phyloP scores from a whole-genome alignment of 2,888 invertebrate species.

The Brachylomia viminalis region DNA sequence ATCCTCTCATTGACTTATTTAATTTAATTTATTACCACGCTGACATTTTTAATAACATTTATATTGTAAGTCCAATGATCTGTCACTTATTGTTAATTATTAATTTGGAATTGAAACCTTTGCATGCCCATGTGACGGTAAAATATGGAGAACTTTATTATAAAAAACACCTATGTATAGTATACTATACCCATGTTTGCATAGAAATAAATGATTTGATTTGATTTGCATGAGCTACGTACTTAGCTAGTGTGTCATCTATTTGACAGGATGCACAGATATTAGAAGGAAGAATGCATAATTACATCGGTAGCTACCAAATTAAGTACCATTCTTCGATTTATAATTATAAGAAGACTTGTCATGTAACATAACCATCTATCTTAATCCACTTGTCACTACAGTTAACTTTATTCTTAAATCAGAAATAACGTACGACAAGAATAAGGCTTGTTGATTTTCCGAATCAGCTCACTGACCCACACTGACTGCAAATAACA shows the following conservation, averaged over 20 bases:
- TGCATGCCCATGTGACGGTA: no score
- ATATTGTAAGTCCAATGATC: no score
- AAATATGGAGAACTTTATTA: no score
- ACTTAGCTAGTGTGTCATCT: slow-evolving; percentile 9
- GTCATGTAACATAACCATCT: not conserved
- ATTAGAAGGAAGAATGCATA: not conserved
- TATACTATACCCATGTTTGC: no score
- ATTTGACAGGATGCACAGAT: not conserved
- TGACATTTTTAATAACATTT: no score
- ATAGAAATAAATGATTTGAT: no score
- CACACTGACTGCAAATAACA: not conserved
- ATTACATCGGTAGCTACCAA: not conserved
- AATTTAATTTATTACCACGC: no score
- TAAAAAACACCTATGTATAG: no score
- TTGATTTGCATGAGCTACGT: slow-evolving; percentile 23
- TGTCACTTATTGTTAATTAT: no score
- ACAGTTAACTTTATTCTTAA: not conserved
- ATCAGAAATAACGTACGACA: not conserved
- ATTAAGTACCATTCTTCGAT: not conserved
- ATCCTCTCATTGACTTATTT: no score
- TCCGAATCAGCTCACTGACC: no score
- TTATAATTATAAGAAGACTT: not conserved
- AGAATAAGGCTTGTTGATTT: not conserved
- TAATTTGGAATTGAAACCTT: no score
- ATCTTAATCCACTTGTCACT: not conserved